Evolutionary conservation across 1,140 invertebrate genomes (phyloP).

Genomic region (Trachymyrmex cornetzi): DNA sequence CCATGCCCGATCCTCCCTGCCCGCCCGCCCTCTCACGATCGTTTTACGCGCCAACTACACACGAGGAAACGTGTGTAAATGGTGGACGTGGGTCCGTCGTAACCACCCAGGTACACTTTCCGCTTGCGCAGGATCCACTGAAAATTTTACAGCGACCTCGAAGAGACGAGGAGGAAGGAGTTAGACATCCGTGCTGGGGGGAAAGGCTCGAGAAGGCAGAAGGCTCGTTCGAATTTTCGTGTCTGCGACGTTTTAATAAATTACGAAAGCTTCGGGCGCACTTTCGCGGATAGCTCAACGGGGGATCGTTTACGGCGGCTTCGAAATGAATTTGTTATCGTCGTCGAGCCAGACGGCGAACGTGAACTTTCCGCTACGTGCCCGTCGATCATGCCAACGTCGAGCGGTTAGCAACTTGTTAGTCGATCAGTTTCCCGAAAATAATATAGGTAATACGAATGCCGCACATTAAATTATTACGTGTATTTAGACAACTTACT

Average conservation of each 20-base stretch:
- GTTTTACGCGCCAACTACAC: conserved; percentile 74
- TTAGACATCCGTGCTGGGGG: conserved; percentile 42
- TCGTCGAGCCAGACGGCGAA: conserved; percentile 4
- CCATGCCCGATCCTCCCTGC: conserved; percentile 4
- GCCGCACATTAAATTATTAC: conserved; percentile 1
- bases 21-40: conserved; percentile 56
- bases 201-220: conserved; percentile 22
- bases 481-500: not conserved
- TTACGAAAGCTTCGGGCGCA: conserved; percentile 66
- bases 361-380: conserved; percentile 61
- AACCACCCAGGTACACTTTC: conserved; percentile 62
- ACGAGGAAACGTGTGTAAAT: conserved; percentile 72
- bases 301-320: conserved; percentile 76
- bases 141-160: conserved; percentile 70
- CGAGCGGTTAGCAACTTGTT: conserved; percentile 35
- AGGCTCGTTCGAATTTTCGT: conserved; percentile 71
- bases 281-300: conserved; percentile 64
- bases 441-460: conserved; percentile 1
- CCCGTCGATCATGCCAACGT: conserved; percentile 48
- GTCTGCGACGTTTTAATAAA: conserved; percentile 76
- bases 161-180: conserved; percentile 24
- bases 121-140: conserved; percentile 66
- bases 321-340: conserved; percentile 75
- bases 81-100: conserved; percentile 55
- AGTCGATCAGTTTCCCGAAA: conserved; percentile 27